Evolutionary conservation across 2,113 vertebrate genomes (phyloP), one percentile per base, ranked within the genome.

Genomic region (Tringa solitaria): DNA sequence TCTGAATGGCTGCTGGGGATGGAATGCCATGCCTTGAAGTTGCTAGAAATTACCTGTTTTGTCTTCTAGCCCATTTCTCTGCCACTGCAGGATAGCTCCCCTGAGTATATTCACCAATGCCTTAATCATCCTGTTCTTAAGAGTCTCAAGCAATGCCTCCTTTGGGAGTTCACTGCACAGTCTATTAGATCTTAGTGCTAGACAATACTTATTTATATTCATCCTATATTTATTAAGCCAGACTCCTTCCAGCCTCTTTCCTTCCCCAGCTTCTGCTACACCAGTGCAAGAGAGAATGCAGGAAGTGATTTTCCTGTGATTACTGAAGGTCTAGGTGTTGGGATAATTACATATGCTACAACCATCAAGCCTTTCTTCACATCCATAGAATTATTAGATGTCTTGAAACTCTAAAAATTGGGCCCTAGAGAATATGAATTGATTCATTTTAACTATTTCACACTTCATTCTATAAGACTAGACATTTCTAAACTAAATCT

Each of bases 111-210:
- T 89, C 94, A 72, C 86, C 94, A 95, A 91, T 50, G 84, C 61
- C 81, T 92, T 95, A 93, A 94, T 97, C 92, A 96, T 84, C 67
- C 70, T 76, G 45, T 45, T 92, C 94, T 95, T 79, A 87, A 79
- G 85, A 95, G 80, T 91, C 73, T 95, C 95, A 53, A 89, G 95
- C 69, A 96, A 87, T 19, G 70, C 13, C 32, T 89, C 95, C 80
- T 87, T 50, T 79, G 91, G 94, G 96, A 96, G n/a, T 87, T 91
- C 54, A n/a, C 77, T 82, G 80, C 84, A 89, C 90, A 93, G 77
- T 93, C 89, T 76, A 61, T 93, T 96, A 89, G 67, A 87, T 79
- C 82, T 70, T 56, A 89, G 70, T 84, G 61, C 73, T 61, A 79
- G 84, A 57, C 89, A 89, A 60, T 32, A 39, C 87, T 93, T 95